A percentile compares a stretch with the other conserved stretches of the same genome.
These are phyloP conservation scores for Choloepus didactylus DNA, from an alignment of 2,797 vertebrate genomes.

Conservation along the genomic window DNA sequence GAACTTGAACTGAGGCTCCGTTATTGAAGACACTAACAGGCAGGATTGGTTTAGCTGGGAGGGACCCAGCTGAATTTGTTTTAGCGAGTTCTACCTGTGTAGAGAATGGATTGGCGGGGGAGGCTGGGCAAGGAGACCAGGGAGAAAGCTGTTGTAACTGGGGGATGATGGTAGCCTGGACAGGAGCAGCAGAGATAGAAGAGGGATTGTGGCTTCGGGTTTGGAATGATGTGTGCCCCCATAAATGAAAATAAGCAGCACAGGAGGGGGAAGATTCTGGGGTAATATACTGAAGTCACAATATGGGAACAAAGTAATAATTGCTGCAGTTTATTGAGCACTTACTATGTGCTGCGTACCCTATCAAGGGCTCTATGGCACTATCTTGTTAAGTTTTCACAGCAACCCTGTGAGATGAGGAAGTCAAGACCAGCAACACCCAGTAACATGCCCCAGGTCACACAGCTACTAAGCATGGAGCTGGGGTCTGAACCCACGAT, in stretches of 20 bases:
- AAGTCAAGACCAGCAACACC: not conserved
- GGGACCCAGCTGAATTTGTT: not conserved
- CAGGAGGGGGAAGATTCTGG: not conserved
- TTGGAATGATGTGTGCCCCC: not conserved
- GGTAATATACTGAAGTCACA: not conserved
- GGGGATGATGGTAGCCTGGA: not conserved
- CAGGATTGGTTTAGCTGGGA: not conserved
- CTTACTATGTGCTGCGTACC: not conserved
- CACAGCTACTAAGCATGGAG: not conserved
- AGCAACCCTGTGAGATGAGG: constrained; percentile 11
- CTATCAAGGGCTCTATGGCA: not conserved
- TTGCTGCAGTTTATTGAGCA: not conserved
- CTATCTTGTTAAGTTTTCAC: not conserved
- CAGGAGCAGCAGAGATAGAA: not conserved
- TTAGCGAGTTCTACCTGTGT: not conserved
- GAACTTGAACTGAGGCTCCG: not conserved
- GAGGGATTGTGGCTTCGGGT: not conserved
- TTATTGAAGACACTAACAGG: not conserved
- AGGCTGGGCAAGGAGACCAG: not conserved
- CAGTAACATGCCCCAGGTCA: not conserved
- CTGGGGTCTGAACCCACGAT: not conserved
- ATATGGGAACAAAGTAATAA: not conserved
- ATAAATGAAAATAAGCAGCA: not conserved
- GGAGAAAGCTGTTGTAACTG: not conserved
- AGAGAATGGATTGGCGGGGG: not conserved